Evolutionary conservation across 1,140 invertebrate species (phyloP).

Genomic region (Drepana arcuata): DNA sequence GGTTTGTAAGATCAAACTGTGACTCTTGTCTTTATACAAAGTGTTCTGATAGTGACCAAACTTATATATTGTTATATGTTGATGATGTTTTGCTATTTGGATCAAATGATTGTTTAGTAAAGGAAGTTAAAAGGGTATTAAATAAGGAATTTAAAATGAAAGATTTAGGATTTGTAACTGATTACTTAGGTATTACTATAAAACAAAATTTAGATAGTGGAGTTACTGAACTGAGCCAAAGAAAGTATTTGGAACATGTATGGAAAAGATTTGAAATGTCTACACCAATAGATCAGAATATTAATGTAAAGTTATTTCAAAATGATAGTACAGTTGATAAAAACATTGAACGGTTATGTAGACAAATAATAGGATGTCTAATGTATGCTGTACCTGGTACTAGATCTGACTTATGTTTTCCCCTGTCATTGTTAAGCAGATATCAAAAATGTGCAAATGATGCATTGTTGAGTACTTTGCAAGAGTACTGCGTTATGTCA

Average conservation of each 20-base stretch:
- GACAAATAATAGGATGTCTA: conserved; percentile 22
- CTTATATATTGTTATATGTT: conserved; percentile 39
- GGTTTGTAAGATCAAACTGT: conserved; percentile 21
- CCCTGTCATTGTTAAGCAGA: conserved; percentile 27
- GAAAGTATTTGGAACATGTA: conserved; percentile 36
- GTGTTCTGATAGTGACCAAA: conserved; percentile 7
- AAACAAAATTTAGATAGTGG: conserved; percentile 26
- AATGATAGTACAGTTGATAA: conserved; percentile 9
- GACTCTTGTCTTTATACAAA: conserved; percentile 29
- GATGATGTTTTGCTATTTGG: conserved; percentile 41
- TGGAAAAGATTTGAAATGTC: conserved; percentile 34
- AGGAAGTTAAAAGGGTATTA: conserved; percentile 26
- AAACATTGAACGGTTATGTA: conserved; percentile 18
- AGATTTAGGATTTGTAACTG: conserved; percentile 25
- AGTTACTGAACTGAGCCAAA: conserved; percentile 28
- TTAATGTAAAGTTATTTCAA: conserved; percentile 19
- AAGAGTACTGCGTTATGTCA: conserved; percentile 29
- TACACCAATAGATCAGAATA: conserved; percentile 34
- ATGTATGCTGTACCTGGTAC: conserved; percentile 29
- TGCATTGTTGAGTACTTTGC: conserved; percentile 13
- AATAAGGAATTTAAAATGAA: conserved; percentile 48
- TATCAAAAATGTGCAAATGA: conserved; percentile 21
- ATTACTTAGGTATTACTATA: conserved; percentile 42
- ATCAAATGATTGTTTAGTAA: conserved; percentile 16
- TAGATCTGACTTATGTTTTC: conserved; percentile 25